phyloP scores from a whole-genome alignment of 2,888 invertebrate genomes.

The Cephus rjabovi region DNA sequence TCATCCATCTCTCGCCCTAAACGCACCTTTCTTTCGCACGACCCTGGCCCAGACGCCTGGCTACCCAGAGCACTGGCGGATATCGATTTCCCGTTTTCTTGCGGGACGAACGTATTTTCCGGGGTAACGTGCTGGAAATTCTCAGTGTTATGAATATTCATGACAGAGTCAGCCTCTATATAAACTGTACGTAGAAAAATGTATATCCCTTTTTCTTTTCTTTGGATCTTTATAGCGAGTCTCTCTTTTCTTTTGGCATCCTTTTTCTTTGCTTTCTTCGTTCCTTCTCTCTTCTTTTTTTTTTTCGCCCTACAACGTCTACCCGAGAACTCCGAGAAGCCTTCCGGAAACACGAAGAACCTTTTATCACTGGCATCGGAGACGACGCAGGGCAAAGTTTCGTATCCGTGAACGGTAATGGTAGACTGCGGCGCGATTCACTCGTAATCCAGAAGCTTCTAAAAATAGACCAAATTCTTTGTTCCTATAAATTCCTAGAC shows the following conservation, averaged over 20 bases:
- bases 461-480: background rate
- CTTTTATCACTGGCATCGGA: background rate
- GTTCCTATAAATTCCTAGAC: background rate
- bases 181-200: background rate
- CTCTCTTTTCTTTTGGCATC: background rate
- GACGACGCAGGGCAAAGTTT: background rate
- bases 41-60: conserved; percentile 9
- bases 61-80: conserved; percentile 15
- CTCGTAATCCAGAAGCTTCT: background rate
- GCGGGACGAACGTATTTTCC: conserved; percentile 17
- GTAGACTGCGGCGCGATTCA: background rate
- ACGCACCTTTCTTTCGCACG: conserved; percentile 19
- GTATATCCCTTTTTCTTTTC: background rate
- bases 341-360: background rate
- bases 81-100: conserved; percentile 23
- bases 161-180: background rate
- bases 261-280: background rate
- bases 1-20: conserved; percentile 4
- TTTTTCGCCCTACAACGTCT: background rate
- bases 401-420: background rate
- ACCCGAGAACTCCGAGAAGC: background rate
- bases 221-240: background rate
- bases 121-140: conserved; percentile 10
- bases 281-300: background rate
- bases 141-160: conserved; percentile 21